Conservation (phyloP, 1,140 invertebrate species). For the Mylabris phalerata region DNA sequence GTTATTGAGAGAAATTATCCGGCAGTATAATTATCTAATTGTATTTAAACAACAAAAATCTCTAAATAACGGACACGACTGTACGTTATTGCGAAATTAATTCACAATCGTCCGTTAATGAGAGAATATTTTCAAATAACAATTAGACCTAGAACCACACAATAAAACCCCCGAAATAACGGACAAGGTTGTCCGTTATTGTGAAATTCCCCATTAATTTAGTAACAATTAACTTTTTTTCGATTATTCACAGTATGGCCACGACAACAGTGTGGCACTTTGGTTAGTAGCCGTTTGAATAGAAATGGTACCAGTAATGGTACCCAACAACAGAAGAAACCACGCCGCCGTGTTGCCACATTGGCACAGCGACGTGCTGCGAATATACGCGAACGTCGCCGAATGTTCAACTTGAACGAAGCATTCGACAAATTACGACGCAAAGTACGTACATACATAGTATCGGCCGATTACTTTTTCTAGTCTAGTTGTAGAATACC, state of each 20-base stretch:
- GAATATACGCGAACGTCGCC: constrained; percentile 86
- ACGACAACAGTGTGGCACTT: constrained; percentile 44
- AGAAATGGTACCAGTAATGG: constrained; percentile 31
- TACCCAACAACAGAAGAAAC: constrained; percentile 59
- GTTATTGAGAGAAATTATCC: too few species aligned
- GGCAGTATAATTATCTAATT: too few species aligned
- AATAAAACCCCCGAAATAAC: too few species aligned
- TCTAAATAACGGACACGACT: too few species aligned
- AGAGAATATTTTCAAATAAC: too few species aligned
- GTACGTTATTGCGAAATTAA: too few species aligned
- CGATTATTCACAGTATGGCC: constrained; percentile 35
- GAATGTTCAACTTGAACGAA: constrained; percentile 97
- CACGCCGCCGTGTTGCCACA: constrained; percentile 79
- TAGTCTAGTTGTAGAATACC: too few species aligned
- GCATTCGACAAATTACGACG: constrained; percentile 89
- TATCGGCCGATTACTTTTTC: too few species aligned
- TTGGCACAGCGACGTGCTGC: constrained; percentile 85
- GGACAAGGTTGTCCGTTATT: background rate
- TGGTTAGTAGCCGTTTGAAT: constrained; percentile 36
- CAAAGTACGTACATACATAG: constrained; percentile 51
- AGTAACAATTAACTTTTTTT: background rate
- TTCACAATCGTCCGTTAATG: too few species aligned
- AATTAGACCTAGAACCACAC: too few species aligned
- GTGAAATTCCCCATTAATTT: background rate
- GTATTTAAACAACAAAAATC: too few species aligned